Base-by-base conservation (phyloP, 2,888 invertebrate genomes). In the Leptinotarsa juncta region DNA sequence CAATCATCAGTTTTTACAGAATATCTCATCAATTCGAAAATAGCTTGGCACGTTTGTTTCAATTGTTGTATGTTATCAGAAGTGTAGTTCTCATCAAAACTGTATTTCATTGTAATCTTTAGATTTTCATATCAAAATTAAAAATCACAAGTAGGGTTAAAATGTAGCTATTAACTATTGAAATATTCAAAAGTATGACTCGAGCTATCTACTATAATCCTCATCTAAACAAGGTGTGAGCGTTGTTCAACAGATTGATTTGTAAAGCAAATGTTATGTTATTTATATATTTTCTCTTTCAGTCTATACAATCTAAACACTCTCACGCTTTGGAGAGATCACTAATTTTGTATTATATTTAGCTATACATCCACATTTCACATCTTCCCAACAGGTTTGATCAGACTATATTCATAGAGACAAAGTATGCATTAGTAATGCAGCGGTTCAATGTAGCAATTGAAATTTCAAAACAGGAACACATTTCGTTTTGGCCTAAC, bases 161-260 rank as follows among this genome's bases (percentile, higher is more conserved):
- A 70, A 70, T 65, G 62, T 62, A 62, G 62, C 18, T 42, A 53
- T 53, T 60, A 67, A 51, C 69, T 62, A 15, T 26, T 16, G n/a
- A 62, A 62, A 32, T 18, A n/a, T n/a, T n/a, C 42, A 67, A 68
- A 68, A 62, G 53, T 14, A 51, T 62, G 77, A 76, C 77, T 77
- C 71, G 76, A 79, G 76, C 77, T 77, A 77, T 75, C 74, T 75
- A 77, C 78, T 62, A 42, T 62, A 62, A 62, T 62, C 62, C 32
- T 23, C 5, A 42, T 32, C 10, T 42, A 32, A n/a, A 16, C 62
- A 62, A 20, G 18, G n/a, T 62, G 62, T 62, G 62, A 62, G 62
- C 3, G 16, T 23, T 10, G 20, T 57, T 57, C 4, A 23, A 23
- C 20, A 51, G 10, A 23, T 57, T 57, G 26, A 23, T 23, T 20